phyloP scores from a whole-genome alignment of 2,113 vertebrate species.

The Mesitornis unicolor region DNA sequence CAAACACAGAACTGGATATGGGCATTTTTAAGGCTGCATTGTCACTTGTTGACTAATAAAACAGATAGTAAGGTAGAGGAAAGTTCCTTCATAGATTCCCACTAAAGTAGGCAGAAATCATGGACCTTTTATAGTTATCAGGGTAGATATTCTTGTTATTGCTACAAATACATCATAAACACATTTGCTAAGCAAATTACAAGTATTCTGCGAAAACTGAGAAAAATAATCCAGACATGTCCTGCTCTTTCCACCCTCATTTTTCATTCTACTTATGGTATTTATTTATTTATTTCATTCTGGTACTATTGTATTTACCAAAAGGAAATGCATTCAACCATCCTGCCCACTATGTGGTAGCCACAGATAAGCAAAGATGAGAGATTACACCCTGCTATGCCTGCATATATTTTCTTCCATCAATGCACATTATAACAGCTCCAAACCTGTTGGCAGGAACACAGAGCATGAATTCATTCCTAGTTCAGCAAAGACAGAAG shows the following conservation, averaged over 20 bases:
- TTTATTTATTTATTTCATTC: background rate
- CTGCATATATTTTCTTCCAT: background rate
- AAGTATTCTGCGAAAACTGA: background rate
- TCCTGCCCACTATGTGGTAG: background rate
- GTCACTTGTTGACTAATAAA: background rate
- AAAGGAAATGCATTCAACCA: background rate
- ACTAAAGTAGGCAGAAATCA: background rate
- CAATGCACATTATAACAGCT: background rate
- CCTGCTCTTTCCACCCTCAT: background rate
- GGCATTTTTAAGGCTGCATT: rapidly evolving
- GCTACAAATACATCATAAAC: background rate
- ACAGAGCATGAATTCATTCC: background rate
- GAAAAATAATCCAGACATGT: background rate
- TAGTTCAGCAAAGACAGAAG: background rate
- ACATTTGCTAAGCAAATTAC: background rate
- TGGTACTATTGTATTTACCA: background rate
- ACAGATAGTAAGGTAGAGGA: background rate
- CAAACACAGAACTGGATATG: rapidly evolving
- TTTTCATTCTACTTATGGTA: background rate
- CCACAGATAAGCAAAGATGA: background rate
- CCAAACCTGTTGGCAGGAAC: background rate
- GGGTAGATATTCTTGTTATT: background rate
- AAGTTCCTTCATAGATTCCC: background rate
- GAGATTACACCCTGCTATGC: rapidly evolving
- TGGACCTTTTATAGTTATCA: background rate